Evolutionary conservation across 2,797 vertebrate species (phyloP).

Genomic region (Chloroceryle amazona): DNA sequence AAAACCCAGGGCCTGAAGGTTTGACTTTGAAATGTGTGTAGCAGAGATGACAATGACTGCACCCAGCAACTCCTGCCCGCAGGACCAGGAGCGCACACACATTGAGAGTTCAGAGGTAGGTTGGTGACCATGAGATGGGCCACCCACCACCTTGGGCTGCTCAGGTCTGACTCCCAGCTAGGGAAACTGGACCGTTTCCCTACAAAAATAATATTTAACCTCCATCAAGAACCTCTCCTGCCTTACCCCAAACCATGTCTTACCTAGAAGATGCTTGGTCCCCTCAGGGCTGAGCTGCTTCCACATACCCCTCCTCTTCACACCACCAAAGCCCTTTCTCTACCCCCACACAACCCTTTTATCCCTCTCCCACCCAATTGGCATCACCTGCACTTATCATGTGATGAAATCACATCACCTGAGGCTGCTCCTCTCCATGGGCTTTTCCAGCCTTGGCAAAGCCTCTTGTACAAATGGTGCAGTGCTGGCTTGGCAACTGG

Average conservation of each 20-base stretch:
- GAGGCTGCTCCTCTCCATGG: not conserved
- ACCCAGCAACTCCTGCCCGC: not conserved
- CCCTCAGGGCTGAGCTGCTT: accelerated
- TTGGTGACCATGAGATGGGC: not conserved
- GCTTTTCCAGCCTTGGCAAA: not conserved
- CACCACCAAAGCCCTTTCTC: accelerated
- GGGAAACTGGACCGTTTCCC: not conserved
- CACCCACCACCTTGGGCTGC: not conserved
- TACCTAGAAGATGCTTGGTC: not conserved
- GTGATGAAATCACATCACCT: accelerated
- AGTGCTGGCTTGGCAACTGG: not conserved
- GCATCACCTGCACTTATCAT: not conserved
- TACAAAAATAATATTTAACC: not conserved
- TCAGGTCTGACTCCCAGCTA: not conserved
- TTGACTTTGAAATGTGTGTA: not conserved
- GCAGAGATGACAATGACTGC: not conserved
- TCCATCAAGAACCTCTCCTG: not conserved
- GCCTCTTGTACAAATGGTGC: not conserved
- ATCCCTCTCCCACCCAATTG: not conserved
- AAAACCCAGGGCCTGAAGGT: not conserved
- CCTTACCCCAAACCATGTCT: not conserved
- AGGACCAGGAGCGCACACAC: accelerated
- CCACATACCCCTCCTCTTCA: accelerated
- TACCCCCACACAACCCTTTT: not conserved
- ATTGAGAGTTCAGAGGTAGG: accelerated